Conservation (phyloP, 2,888 invertebrate species). For the Melikaiella ostensackeni region DNA sequence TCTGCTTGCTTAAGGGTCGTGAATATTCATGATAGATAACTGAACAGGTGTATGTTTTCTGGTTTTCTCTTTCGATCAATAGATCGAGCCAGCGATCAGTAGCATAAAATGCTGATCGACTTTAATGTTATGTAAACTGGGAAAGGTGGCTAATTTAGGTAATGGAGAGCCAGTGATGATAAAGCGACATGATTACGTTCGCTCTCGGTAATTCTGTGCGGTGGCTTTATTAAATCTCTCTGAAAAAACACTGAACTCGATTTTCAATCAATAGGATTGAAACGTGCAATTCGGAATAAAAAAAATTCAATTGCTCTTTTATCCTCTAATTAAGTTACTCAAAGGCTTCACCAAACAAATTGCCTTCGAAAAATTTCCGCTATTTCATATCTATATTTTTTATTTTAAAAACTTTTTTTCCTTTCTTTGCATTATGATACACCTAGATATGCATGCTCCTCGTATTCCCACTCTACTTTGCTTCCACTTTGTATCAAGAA, state of each 20-base stretch:
- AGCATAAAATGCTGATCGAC: conserved; percentile 36
- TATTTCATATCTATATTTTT: too few species aligned
- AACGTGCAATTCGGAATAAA: too few species aligned
- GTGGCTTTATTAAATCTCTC: conserved; percentile 49
- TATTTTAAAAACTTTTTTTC: too few species aligned
- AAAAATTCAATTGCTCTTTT: too few species aligned
- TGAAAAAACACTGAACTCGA: background rate
- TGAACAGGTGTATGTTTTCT: background rate
- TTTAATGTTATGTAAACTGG: conserved; percentile 43
- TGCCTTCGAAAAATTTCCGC: too few species aligned
- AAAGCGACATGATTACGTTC: conserved; percentile 48
- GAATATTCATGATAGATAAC: conserved; percentile 16
- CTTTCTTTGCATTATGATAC: too few species aligned
- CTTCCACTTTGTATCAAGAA: background rate
- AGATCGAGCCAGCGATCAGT: conserved; percentile 13
- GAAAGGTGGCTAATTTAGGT: conserved; percentile 43
- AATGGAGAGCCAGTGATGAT: conserved; percentile 50
- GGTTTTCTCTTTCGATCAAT: background rate
- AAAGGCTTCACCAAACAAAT: too few species aligned
- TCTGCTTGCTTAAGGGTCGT: conserved; percentile 24
- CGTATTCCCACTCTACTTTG: too few species aligned
- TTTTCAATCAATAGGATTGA: background rate
- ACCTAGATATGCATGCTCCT: too few species aligned
- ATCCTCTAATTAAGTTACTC: too few species aligned
- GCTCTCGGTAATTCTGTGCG: conserved; percentile 48